Evolutionary conservation across 2,113 vertebrate genomes (phyloP), one percentile per base, ranked within the genome.

Genomic region (Sapayoa aenigma): DNA sequence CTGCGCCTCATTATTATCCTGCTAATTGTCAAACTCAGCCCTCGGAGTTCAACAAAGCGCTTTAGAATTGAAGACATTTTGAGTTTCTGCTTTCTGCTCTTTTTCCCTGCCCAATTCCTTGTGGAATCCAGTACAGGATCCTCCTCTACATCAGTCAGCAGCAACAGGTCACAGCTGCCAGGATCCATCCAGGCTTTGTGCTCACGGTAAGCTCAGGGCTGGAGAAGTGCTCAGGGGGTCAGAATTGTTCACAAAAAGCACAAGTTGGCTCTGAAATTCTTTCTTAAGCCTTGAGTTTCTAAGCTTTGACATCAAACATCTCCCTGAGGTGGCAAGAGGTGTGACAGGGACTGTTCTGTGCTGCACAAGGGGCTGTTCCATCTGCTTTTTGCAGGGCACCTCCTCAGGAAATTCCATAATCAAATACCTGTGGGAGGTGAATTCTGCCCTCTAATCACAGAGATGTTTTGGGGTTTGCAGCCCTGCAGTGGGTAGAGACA

Each of bases 101-200:
- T 95, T 39, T 82, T 84, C 33, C 46, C 22, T 83, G 33, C 44
- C 52, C 47, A 44, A 79, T 84, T 58, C 89, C 77, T 96, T 89
- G 30, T 96, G 96, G 91, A 98, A 80, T 98, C 92, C 97, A 99
- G 99, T 99, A 99, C 97, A 99, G 98, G 96, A 97, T 99, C 92
- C 98, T 99, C 93, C 98, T 99, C 83, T 99, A 99, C 93, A 97
- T 99, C 95, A 99, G 98, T 91, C 99, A 99, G 84, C 99, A 99
- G 97, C 99, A 99, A 55, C 98, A 98, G 89, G 97, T 99, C 63
- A 84, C 99, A 9, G 30, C 97, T 33, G 98, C 99, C 63, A 98
- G 97, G 95, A 98, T 99, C 94, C 98, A 99, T 6, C 46, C 96
- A 8, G 98, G 98, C 52, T 99, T 99, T 84, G n/a, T 98, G 11